These are phyloP conservation scores for Epirrita christyi DNA, from an alignment of 2,888 invertebrate species.

Conservation along the genomic window DNA sequence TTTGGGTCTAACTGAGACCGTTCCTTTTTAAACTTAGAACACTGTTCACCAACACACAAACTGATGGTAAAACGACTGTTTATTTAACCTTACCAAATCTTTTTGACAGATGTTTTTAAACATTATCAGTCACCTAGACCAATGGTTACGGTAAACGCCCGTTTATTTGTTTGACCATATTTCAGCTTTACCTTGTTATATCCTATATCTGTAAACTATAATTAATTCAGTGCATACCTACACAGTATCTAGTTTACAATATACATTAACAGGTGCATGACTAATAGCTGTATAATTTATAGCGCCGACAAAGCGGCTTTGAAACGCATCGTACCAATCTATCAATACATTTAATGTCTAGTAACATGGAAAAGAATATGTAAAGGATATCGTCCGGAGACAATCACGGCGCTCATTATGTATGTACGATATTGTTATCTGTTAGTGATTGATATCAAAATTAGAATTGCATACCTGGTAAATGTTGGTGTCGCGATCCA, in stretches of 20 bases:
- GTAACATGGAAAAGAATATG: slow-evolving; percentile 38
- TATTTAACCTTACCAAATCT: too few species aligned
- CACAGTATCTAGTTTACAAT: slow-evolving; percentile 20
- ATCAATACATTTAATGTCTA: slow-evolving; percentile 44
- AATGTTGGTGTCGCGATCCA: slow-evolving; percentile 64
- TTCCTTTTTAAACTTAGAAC: not conserved
- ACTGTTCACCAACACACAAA: too few species aligned
- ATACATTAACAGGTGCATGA: slow-evolving; percentile 43
- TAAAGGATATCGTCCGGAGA: slow-evolving; percentile 48
- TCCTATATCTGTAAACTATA: slow-evolving; percentile 14
- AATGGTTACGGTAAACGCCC: too few species aligned
- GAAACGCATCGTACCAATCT: slow-evolving; percentile 35
- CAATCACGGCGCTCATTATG: slow-evolving; percentile 46
- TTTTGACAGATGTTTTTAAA: too few species aligned
- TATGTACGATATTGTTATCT: slow-evolving; percentile 44
- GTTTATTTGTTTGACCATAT: too few species aligned
- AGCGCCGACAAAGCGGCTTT: slow-evolving; percentile 46
- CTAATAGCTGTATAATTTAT: slow-evolving; percentile 46
- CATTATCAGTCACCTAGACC: too few species aligned
- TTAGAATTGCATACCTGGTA: slow-evolving; percentile 61
- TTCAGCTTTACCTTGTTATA: slow-evolving; percentile 1
- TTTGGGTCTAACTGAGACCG: not conserved
- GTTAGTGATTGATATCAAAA: slow-evolving; percentile 61
- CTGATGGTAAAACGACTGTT: too few species aligned
- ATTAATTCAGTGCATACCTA: slow-evolving; percentile 28